These are phyloP conservation scores for Actinia tenebrosa DNA, from an alignment of 64 coral and sea anemone genomes.

Conservation along the genomic window DNA sequence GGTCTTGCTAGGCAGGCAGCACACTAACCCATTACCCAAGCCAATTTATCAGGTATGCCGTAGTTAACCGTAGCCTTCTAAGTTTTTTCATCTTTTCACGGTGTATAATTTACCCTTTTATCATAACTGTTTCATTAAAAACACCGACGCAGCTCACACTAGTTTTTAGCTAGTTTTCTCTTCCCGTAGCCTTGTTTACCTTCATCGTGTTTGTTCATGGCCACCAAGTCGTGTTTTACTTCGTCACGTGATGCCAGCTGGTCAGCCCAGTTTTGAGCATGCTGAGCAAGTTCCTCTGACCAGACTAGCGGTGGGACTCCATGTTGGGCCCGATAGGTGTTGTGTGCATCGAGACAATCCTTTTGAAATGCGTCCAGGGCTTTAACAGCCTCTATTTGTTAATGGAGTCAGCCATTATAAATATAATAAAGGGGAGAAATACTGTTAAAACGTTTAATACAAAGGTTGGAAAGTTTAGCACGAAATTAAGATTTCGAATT, in stretches of 20 bases:
- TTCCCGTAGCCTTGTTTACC: slow-evolving; percentile 3
- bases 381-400: neutral
- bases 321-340: slow-evolving; percentile 71
- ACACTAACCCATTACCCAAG: too few relatives aligned
- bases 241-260: slow-evolving; percentile 66
- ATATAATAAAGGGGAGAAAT: neutral
- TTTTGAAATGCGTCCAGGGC: slow-evolving; percentile 57
- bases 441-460: neutral
- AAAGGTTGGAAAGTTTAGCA: too few relatives aligned
- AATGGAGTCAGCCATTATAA: neutral
- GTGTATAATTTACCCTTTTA: too few relatives aligned
- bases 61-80: too few relatives aligned
- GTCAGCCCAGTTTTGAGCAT: slow-evolving; percentile 83
- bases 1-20: too few relatives aligned
- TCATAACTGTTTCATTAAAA: too few relatives aligned
- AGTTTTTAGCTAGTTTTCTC: too few relatives aligned
- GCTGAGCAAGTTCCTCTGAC: slow-evolving; percentile 66
- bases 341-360: slow-evolving; percentile 87
- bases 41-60: too few relatives aligned
- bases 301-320: slow-evolving; percentile 81
- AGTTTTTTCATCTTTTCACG: too few relatives aligned
- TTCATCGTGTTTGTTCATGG: slow-evolving; percentile 18
- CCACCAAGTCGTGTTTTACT: slow-evolving; percentile 58
- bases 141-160: too few relatives aligned
- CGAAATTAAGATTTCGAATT: too few relatives aligned